Base-by-base conservation (phyloP, 2,113 vertebrate genomes). In the Puma concolor region DNA sequence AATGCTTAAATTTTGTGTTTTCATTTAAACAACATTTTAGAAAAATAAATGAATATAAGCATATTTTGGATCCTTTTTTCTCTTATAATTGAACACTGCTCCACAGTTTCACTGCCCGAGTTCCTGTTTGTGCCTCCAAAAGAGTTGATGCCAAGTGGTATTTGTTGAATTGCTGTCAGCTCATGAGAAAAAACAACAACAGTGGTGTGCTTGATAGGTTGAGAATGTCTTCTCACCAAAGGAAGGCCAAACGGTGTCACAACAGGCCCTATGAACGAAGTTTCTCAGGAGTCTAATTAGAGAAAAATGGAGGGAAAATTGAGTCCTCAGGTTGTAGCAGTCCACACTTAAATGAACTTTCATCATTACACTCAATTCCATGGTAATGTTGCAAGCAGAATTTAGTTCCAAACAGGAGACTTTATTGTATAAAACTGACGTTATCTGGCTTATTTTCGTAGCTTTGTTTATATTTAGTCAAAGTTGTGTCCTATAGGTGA, bases 81-180 rank as follows among this genome's bases (percentile, higher is more conserved):
- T 94, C 27, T 88, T 83, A 52, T 93, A 67, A 95, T 93, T 93
- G 41, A 95, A 93, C 90, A 97, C 44, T 16, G 27, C 14, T 63
- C 71, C 50, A 84, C 21, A 67, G 76, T 71, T 80, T 77, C 74
- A 50, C 41, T 81, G 64, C 13, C 76, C 76, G 69, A 74, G 48
- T 88, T 95, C 79, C 36, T 33, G 10, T 79, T 66, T 90, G 41
- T 81, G 71, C 41, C 92, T 97, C 66, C n/a, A 48, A 21, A 27
- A 97, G 33, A 96, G 71, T 13, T 71, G 41, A 88, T 69, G 89
- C 77, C 93, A 91, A 94, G 74, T 64, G 72, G 21, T 57, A 76
- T 19, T 97, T 89, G 38, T 92, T 94, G 88, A 91, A 41, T 72
- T 63, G 13, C 74, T 95, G 97, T 52, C 91, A 95, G 36, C 19